Base-by-base conservation (phyloP, 2,113 vertebrate species). In the Nanorana parkeri region DNA sequence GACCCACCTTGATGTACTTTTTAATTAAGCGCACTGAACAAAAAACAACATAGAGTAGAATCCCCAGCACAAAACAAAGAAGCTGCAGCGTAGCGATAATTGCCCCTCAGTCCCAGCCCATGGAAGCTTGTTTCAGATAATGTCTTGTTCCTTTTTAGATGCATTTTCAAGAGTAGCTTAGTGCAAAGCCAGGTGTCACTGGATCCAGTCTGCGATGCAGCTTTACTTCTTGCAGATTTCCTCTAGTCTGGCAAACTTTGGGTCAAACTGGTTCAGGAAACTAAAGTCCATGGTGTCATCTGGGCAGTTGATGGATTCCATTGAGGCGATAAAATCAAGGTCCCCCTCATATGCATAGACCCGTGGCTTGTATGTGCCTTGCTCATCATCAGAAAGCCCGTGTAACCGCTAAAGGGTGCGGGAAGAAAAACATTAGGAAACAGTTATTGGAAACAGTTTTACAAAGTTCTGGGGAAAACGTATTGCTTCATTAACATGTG, bases 291-390 rank as follows among this genome's bases (percentile, higher is more conserved):
- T 76, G 0, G 58, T 87, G 1, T 63, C 68, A 16, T 87, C 86
- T 0, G 1, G 21, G 13, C 81, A 0, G 3, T 91, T 86, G 17
- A 94, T 73, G 6, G 87, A 29, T 5, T 90, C 91, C 79, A 92
- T 77, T 17, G 89, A 93, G 1, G 75, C n/a, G 0, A 83, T 83
- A 11, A 0, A 36, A 64, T 90, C 91, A 3, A 51, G 1, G 0
- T 75, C 21, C 1, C 94, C 94, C 83, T 96, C 95, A 2, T 90
- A 89, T 0, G 21, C 19, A 2, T 91, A 96, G 19, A 58, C 1
- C 5, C 3, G n/a, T 0, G 91, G 93, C 0, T 3, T 20, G 85
- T 89, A 85, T 1, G 0, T 23, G 2, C 10, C 20, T 0, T 85
- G 29, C 0, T n/a, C 81, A 0, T 83, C 77, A 0, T 19, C 28